A percentile compares a stretch with the other conserved stretches of the same genome.
Conservation (phyloP, 2,797 vertebrate genomes). For the Crypturellus tataupa region DNA sequence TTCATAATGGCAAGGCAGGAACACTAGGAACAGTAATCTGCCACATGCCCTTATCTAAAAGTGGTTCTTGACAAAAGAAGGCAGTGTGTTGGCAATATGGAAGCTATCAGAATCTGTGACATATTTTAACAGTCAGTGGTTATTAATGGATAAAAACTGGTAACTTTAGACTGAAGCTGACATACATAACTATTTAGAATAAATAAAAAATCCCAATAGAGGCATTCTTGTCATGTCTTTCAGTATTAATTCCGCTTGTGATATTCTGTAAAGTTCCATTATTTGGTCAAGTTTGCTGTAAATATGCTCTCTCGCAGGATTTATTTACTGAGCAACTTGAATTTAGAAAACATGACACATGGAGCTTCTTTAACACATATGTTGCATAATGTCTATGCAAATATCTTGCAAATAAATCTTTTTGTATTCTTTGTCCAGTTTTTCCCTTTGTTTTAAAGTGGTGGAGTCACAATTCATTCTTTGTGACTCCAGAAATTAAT, state of each 20-base stretch:
- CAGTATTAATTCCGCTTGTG: not conserved
- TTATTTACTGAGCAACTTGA: not conserved
- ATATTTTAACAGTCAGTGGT: conserved; percentile 43
- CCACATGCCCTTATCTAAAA: conserved; percentile 58
- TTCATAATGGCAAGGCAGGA: conserved; percentile 62
- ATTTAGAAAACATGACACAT: not conserved
- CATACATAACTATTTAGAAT: not conserved
- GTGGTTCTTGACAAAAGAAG: conserved; percentile 57
- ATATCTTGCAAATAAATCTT: not conserved
- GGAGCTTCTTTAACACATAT: not conserved
- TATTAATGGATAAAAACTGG: conserved; percentile 41
- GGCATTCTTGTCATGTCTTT: not conserved
- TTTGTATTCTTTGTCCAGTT: not conserved
- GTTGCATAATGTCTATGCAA: not conserved
- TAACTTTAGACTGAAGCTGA: conserved; percentile 7
- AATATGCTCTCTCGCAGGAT: not conserved
- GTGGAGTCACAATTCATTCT: not conserved
- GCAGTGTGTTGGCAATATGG: not conserved
- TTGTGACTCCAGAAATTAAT: not conserved
- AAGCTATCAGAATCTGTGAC: conserved; percentile 46
- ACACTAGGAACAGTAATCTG: conserved; percentile 68
- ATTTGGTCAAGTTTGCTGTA: not conserved
- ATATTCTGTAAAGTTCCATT: conserved; percentile 10
- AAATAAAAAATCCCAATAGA: not conserved
- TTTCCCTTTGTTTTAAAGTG: not conserved